A percentile compares a stretch with the other conserved stretches of the same genome.
These are phyloP conservation scores for Jordanella pulchra DNA, from an alignment of 2,797 vertebrate genomes.

Conservation along the genomic window DNA sequence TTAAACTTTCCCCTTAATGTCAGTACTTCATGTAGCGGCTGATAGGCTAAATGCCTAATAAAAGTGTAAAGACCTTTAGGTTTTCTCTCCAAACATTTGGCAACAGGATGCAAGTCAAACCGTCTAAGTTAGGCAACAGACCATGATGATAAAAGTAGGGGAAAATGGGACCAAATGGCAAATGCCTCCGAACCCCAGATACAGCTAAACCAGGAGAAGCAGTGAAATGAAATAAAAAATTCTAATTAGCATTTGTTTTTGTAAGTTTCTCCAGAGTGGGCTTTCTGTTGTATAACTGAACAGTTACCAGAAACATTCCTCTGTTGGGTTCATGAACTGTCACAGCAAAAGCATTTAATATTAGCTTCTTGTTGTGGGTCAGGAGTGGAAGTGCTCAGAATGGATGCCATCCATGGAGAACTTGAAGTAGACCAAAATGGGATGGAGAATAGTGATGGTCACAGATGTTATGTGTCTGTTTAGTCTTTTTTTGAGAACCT, in stretches of 20 bases:
- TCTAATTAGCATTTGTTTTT: conserved; percentile 14
- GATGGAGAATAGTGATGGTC: conserved; percentile 5
- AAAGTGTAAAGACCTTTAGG: not conserved
- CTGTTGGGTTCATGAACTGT: conserved; percentile 13
- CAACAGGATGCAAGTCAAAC: not conserved
- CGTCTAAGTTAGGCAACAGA: not conserved
- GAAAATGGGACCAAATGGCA: not conserved
- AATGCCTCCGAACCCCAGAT: not conserved
- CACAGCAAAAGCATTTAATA: conserved; percentile 28
- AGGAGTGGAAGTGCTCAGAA: conserved; percentile 18
- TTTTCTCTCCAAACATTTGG: not conserved
- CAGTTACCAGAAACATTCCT: conserved; percentile 27
- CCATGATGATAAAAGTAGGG: not conserved
- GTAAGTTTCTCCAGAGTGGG: conserved; percentile 19
- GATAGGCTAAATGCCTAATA: too few relatives aligned
- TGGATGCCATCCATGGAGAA: not conserved
- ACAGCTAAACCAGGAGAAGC: not conserved
- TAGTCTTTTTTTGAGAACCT: not conserved
- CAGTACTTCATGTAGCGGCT: too few relatives aligned
- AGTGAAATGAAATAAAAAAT: conserved; percentile 38
- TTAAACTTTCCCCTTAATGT: too few relatives aligned
- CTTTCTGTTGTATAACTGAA: conserved; percentile 13
- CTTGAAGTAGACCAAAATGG: not conserved
- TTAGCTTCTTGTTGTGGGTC: conserved; percentile 22
- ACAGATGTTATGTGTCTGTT: not conserved